Evolutionary conservation across 2,888 invertebrate genomes (phyloP), one percentile per base, ranked within the genome.

Genomic region (Lithophane leautieri): DNA sequence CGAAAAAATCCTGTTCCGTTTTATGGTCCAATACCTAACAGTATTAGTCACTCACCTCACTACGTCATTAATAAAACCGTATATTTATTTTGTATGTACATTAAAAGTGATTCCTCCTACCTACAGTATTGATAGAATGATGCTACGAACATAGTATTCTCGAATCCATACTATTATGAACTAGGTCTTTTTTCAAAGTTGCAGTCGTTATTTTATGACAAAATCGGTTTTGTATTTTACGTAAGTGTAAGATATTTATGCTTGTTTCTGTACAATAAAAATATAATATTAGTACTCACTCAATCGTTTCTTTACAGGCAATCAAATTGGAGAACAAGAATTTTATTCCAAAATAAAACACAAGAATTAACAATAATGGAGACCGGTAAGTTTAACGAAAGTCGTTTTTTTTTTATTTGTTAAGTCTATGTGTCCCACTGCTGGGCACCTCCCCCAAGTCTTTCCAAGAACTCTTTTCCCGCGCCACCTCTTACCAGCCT

Each of bases 251-350:
- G 2, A 50, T 22, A 22, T 50, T 50, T 16, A 19, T 6, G 7
- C 50, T 19, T 22, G 50, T 50, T 8, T 22, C 50, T 34, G n/a
- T 34, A 50, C 11, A n/a, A 40, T 50, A 42, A 47, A n/a, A 61
- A 47, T 47, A 25, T 9, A 25, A 63, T 6, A 25, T 25, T 12
- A 19, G 3, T 52, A 56, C 42, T 75, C 9, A 76, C n/a, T 4
- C 16, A 0, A 47, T 16, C 22, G 1, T 76, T 73, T 78, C 22
- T 52, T 79, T 79, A 28, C 79, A 78, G 78, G 72, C 34, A 28
- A 19, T 28, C 19, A 44, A 65, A n/a, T 11, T 0, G 11, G 12
- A 47, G 34, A 25, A n/a, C 52, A 58, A 65, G 25, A 6, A 12
- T n/a, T 47, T n/a, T 28, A 56, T 44, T 52, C 14, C 4, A 34